These are phyloP conservation scores for Mizuhopecten yessoensis DNA, from an alignment of 1,140 invertebrate species.

Conservation along the genomic window DNA sequence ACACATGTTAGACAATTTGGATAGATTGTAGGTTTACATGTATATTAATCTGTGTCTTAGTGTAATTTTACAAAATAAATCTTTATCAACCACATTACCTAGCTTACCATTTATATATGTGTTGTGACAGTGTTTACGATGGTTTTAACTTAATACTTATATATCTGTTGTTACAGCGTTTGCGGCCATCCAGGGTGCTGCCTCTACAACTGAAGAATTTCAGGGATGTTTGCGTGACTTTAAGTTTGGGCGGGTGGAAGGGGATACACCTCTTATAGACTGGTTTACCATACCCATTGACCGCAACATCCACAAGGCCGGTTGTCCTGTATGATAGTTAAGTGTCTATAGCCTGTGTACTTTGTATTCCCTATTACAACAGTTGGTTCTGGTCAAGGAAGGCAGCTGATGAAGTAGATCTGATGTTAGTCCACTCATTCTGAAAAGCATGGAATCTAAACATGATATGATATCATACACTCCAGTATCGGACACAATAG, in stretches of 20 bases:
- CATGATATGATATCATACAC: too few relatives aligned
- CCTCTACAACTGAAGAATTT: slow-evolving; percentile 91
- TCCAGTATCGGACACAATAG: neutral
- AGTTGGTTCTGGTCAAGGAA: neutral
- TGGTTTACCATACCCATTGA: slow-evolving; percentile 85
- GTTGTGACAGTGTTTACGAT: too few relatives aligned
- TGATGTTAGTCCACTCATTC: neutral
- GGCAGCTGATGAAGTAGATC: slow-evolving; percentile 14
- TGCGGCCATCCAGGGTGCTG: slow-evolving; percentile 86
- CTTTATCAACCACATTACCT: too few relatives aligned
- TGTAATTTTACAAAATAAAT: too few relatives aligned
- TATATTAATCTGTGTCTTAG: too few relatives aligned
- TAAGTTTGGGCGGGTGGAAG: slow-evolving; percentile 80
- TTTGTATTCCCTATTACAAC: neutral
- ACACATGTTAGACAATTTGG: too few relatives aligned
- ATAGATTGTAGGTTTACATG: too few relatives aligned
- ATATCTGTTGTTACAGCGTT: slow-evolving; percentile 85
- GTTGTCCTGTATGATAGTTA: slow-evolving; percentile 61
- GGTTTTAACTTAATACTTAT: too few relatives aligned
- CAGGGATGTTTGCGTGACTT: slow-evolving; percentile 95
- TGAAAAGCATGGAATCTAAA: too few relatives aligned
- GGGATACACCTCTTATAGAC: slow-evolving; percentile 88
- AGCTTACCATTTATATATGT: too few relatives aligned
- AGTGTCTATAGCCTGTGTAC: neutral
- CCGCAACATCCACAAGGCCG: slow-evolving; percentile 64